Evolutionary conservation across 2,888 invertebrate genomes (phyloP), one percentile per base, ranked within the genome.

Genomic region (Molanna angustata): DNA sequence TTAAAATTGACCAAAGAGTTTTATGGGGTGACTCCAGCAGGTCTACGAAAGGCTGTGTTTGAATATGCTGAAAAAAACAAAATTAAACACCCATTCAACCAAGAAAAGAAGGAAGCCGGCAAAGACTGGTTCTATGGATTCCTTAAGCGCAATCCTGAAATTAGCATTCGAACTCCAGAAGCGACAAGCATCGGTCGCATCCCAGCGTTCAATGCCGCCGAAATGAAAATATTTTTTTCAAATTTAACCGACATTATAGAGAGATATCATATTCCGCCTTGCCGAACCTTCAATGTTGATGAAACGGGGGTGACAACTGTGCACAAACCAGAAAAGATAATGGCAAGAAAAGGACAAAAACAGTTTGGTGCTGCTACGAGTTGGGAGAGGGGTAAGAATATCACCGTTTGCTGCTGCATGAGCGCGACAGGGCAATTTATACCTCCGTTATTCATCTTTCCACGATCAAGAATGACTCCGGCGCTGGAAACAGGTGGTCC

Each of bases 391-490:
- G 70, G 69, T 39, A 64, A 63, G 46, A 63, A 66, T 37, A 66
- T 72, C 2, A 73, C 72, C 1, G 50, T 71, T 9, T 41, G 70
- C 42, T 71, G 68, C 63, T 63, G 67, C n/a, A 66, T 71, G 64
- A 72, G 64, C 61, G 66, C 67, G 57, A 62, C 67, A 33, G 67
- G 72, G 7, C 2, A 19, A 11, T 72, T 60, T 58, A 62, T 73
- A 20, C 71, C 72, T 3, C 73, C 72, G 2, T 70, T 74, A 70
- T 72, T 73, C 60, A 72, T 74, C 43, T 74, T 67, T 50, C 70
- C 27, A 11, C 49, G 71, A 20, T 66, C 71, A 56, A 66, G 69
- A 51, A 62, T 70, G 66, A 66, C 66, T 39, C 66, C 67, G 11
- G 52, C 57, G 1, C 62, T 73, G 6, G 65, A 69, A 56, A 66